A percentile compares a stretch with the other conserved stretches of the same genome.
Evolutionary conservation across 2,113 vertebrate species (phyloP).

Genomic region (Callorhinus ursinus): DNA sequence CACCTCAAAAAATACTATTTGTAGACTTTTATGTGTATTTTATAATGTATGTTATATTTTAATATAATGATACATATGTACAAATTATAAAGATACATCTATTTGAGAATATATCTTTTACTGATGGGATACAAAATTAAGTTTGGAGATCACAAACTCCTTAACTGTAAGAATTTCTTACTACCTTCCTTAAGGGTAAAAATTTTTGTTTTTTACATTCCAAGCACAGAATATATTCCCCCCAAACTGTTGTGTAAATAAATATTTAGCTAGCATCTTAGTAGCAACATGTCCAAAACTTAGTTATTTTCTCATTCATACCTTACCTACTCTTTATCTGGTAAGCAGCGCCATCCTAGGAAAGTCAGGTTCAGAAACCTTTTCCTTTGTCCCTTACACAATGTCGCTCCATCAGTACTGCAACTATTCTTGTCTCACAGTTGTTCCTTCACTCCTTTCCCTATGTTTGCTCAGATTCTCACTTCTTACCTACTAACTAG

Average conservation of each 20-base stretch:
- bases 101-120: background rate
- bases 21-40: background rate
- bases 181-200: slow-evolving; percentile 29
- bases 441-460: background rate
- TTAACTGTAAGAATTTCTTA: background rate
- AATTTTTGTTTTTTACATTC: background rate
- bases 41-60: background rate
- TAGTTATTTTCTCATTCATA: background rate
- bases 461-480: background rate
- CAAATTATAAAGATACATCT: background rate
- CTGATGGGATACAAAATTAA: background rate
- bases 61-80: background rate
- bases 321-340: background rate
- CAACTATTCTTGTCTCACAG: background rate
- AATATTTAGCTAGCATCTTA: background rate
- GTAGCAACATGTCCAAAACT: background rate
- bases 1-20: background rate
- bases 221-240: background rate
- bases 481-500: background rate
- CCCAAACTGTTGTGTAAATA: background rate
- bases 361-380: background rate
- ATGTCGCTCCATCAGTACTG: background rate
- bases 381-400: background rate
- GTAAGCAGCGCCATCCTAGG: background rate
- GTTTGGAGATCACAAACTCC: background rate